Evolutionary conservation across 2,888 invertebrate genomes (phyloP).

Genomic region (Torymus auratus): DNA sequence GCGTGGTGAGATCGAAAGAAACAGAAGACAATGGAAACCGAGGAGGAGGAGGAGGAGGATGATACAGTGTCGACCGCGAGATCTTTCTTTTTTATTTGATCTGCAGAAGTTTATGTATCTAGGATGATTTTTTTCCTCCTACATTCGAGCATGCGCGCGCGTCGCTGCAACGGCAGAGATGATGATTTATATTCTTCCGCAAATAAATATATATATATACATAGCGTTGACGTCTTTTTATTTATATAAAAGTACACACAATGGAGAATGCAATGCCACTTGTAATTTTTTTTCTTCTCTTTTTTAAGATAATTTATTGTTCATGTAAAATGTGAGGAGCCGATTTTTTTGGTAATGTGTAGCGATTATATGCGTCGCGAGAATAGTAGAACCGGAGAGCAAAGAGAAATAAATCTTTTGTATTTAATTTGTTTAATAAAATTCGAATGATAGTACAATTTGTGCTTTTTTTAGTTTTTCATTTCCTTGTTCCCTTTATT

Average conservation of each 20-base stretch:
- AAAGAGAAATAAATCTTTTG: slow-evolving; percentile 67
- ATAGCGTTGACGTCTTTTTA: slow-evolving; percentile 52
- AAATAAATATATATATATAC: slow-evolving; percentile 35
- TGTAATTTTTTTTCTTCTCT: slow-evolving; percentile 46
- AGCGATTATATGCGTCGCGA: slow-evolving; percentile 48
- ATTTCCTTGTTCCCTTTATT: not conserved
- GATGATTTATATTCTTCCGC: slow-evolving; percentile 52
- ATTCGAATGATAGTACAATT: slow-evolving; percentile 74
- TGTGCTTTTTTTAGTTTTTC: slow-evolving; percentile 60
- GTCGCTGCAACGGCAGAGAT: slow-evolving; percentile 11
- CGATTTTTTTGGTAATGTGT: slow-evolving; percentile 55
- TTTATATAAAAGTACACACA: slow-evolving; percentile 52
- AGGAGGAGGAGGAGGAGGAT: too few species aligned
- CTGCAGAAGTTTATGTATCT: slow-evolving; percentile 12
- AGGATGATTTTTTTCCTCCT: slow-evolving; percentile 14
- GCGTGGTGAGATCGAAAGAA: slow-evolving; percentile 47
- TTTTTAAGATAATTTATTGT: slow-evolving; percentile 58
- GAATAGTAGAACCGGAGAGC: slow-evolving; percentile 46
- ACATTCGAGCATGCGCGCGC: slow-evolving; percentile 31
- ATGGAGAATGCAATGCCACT: slow-evolving; percentile 45
- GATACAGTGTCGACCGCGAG: slow-evolving; percentile 4
- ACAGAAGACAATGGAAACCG: slow-evolving; percentile 16
- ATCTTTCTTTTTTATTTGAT: slow-evolving; percentile 44
- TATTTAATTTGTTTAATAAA: slow-evolving; percentile 76
- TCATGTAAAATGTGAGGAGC: slow-evolving; percentile 49